Evolutionary conservation across 2,113 vertebrate species (phyloP).

Genomic region (Antigone vipio): DNA sequence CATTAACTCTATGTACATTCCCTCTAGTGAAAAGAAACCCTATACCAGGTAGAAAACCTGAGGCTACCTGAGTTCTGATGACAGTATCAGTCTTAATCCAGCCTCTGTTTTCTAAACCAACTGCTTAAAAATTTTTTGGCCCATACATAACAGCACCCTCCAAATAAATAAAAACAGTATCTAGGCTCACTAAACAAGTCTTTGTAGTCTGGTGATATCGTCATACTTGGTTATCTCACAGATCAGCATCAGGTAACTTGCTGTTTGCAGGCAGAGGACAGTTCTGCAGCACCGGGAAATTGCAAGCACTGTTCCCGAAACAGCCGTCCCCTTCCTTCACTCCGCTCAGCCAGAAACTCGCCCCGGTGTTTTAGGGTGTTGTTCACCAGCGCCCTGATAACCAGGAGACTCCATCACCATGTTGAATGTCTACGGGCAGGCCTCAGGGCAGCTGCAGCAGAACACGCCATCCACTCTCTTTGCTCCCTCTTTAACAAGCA

Average conservation of each 20-base stretch:
- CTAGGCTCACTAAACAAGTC: neutral
- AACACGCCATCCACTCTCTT: neutral
- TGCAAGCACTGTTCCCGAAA: neutral
- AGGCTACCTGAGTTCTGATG: neutral
- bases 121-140: neutral
- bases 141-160: neutral
- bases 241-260: neutral
- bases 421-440: fast-evolving
- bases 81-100: neutral
- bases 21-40: neutral
- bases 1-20: neutral
- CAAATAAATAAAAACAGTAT: neutral
- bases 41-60: neutral
- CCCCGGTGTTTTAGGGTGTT: neutral
- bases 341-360: neutral
- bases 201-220: neutral
- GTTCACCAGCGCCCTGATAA: fast-evolving
- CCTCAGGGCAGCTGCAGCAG: neutral
- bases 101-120: neutral
- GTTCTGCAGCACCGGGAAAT: neutral
- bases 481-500: neutral
- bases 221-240: neutral
- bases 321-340: neutral
- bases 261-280: neutral
- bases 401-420: fast-evolving